These are phyloP conservation scores for Corvus cornix DNA, from an alignment of 2,113 vertebrate genomes.

Conservation along the genomic window DNA sequence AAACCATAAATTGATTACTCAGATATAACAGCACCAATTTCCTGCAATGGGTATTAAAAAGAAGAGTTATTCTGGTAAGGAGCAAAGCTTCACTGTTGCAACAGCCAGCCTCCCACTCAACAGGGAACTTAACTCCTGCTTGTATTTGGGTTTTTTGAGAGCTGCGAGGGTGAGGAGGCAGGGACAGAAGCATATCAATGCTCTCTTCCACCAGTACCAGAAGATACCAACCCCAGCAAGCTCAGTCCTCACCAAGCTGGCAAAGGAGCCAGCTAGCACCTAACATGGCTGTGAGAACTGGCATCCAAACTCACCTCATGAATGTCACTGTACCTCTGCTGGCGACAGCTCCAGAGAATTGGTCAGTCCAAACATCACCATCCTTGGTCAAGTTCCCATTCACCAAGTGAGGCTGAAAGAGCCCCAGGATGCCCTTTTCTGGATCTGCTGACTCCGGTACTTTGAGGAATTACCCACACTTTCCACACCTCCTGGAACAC, in stretches of 20 bases:
- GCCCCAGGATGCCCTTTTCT: background rate
- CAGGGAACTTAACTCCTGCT: background rate
- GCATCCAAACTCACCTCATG: background rate
- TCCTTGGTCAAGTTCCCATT: accelerated
- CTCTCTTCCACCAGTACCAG: background rate
- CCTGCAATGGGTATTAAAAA: background rate
- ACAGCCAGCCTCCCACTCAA: background rate
- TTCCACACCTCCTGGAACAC: background rate
- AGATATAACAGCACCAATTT: constrained; percentile 1
- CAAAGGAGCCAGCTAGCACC: background rate
- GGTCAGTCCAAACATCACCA: background rate
- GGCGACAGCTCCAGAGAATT: background rate
- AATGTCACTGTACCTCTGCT: background rate
- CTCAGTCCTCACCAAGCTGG: background rate
- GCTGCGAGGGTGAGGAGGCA: background rate
- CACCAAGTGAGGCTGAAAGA: background rate
- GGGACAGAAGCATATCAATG: background rate
- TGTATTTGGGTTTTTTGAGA: background rate
- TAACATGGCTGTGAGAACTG: background rate
- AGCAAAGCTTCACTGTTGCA: background rate
- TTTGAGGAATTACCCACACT: background rate
- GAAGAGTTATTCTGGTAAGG: background rate
- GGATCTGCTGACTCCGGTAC: background rate
- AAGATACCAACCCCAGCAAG: background rate
- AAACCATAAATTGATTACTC: constrained; percentile 5